phyloP scores from a whole-genome alignment of 2,888 invertebrate species.

The Eupithecia exiguata region DNA sequence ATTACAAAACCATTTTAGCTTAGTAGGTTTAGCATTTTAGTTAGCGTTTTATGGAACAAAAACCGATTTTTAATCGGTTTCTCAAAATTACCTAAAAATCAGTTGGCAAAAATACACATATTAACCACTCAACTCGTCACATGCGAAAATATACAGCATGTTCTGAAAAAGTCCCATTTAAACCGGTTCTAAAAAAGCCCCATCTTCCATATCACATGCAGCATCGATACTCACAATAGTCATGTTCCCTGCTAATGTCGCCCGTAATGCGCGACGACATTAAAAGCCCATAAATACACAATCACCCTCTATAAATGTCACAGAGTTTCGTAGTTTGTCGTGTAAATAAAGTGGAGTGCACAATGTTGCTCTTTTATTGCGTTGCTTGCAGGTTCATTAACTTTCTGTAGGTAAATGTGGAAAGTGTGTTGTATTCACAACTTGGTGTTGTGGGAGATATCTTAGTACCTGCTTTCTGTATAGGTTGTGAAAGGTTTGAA shows the following conservation, averaged over 20 bases:
- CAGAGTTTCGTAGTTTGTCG: constrained; percentile 40
- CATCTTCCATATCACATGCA: constrained; percentile 58
- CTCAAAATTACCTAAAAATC: background rate
- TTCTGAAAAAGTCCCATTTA: background rate
- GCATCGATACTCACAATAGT: constrained; percentile 60
- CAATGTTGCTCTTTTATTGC: constrained; percentile 36
- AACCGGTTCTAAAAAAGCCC: background rate
- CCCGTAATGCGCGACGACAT: constrained; percentile 77
- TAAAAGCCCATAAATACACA: constrained; percentile 81
- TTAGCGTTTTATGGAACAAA: background rate
- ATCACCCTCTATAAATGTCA: constrained; percentile 73
- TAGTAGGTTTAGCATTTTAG: no score
- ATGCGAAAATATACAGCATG: background rate
- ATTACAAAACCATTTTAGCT: no score
- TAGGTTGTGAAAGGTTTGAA: background rate
- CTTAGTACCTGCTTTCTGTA: background rate
- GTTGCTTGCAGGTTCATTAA: constrained; percentile 29
- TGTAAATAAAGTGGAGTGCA: constrained; percentile 32
- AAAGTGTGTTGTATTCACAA: constrained; percentile 13
- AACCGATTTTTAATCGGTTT: no score
- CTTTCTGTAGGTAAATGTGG: constrained; percentile 35
- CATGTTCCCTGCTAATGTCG: constrained; percentile 69
- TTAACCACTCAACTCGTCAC: background rate
- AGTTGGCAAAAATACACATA: background rate
- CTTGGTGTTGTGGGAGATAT: background rate